Percentiles rank a stretch among this genome's conserved stretches.
phyloP scores from a whole-genome alignment of 2,113 vertebrate genomes.

The Dolichotis patagonum region DNA sequence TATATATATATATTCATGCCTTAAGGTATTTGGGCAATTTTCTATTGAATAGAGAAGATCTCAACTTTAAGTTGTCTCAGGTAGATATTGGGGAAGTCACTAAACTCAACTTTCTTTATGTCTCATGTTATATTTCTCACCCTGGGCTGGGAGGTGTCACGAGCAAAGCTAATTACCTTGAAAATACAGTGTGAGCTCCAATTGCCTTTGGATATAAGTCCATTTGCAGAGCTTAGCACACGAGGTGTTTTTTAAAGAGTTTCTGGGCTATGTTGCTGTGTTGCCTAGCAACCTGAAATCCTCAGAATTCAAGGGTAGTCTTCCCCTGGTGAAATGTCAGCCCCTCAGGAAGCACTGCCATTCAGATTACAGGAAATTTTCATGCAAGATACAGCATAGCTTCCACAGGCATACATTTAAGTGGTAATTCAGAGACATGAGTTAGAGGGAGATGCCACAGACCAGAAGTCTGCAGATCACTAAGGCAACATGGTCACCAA shows the following conservation, averaged over 20 bases:
- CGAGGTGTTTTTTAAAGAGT: conserved; percentile 1
- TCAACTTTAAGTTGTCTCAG: not conserved
- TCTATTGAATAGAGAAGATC: not conserved
- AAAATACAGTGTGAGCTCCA: not conserved
- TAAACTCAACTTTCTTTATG: not conserved
- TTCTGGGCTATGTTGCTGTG: conserved; percentile 1
- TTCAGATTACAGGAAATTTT: conserved; percentile 51
- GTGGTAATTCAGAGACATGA: conserved; percentile 32
- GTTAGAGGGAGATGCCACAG: not conserved
- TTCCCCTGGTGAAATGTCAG: conserved; percentile 49
- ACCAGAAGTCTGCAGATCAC: not conserved
- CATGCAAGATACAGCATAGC: not conserved
- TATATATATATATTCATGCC: not conserved
- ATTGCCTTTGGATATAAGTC: not conserved
- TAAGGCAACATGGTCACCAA: not conserved
- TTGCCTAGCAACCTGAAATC: conserved; percentile 67
- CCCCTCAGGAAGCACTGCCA: conserved; percentile 24
- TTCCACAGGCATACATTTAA: not conserved
- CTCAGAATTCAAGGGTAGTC: conserved; percentile 40
- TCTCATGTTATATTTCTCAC: not conserved
- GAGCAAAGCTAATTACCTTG: not conserved
- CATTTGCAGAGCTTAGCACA: not conserved
- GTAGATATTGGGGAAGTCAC: not conserved
- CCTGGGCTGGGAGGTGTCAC: not conserved
- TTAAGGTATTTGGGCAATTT: not conserved